phyloP scores from a whole-genome alignment of 2,113 vertebrate species.

The Baryphthengus martii region DNA sequence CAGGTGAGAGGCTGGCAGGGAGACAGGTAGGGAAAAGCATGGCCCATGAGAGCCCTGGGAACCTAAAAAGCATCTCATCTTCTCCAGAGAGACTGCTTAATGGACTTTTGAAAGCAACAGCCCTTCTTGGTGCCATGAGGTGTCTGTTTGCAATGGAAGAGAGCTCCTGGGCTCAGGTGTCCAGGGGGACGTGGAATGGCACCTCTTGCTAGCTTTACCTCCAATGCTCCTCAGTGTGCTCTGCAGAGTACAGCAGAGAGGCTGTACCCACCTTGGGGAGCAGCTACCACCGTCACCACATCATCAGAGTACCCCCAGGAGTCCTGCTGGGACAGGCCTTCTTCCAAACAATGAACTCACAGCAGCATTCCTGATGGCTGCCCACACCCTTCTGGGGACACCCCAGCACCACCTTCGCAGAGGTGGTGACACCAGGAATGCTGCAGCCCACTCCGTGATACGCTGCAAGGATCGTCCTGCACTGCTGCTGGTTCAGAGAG shows the following conservation, averaged over 20 bases:
- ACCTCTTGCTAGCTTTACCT: not conserved
- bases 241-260: not conserved
- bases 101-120: not conserved
- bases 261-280: not conserved
- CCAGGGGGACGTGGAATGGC: not conserved
- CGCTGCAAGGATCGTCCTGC: not conserved
- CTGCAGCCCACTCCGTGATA: not conserved
- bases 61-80: not conserved
- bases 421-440: not conserved
- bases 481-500: not conserved
- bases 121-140: not conserved
- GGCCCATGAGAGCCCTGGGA: not conserved
- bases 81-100: not conserved
- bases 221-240: not conserved
- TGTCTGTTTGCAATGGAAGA: not conserved
- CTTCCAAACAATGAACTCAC: not conserved
- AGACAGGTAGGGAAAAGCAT: fast-evolving
- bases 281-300: not conserved
- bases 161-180: not conserved
- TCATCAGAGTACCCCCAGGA: not conserved
- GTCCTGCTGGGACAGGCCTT: not conserved
- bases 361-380: not conserved
- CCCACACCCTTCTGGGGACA: not conserved
- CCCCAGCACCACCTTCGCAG: not conserved
- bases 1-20: not conserved